Base-by-base conservation (phyloP, 2,113 vertebrate genomes). In the Cricetomys ansorgei region DNA sequence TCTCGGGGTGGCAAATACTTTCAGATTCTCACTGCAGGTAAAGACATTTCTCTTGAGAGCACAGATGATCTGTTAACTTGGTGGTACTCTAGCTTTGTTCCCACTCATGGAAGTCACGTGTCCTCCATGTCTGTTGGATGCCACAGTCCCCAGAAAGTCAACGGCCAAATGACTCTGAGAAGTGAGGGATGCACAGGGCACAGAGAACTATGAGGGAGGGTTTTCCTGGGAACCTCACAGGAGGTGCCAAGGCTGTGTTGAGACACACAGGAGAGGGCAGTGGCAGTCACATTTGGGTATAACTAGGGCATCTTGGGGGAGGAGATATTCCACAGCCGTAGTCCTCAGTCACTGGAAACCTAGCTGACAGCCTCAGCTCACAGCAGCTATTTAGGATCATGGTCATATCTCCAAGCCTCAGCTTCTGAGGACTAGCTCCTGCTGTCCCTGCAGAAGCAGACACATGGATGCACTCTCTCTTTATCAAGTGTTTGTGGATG, bases 321-420 rank as follows among this genome's bases (percentile, higher is more conserved):
- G 13, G 40, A 64, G 3, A 3, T 3, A 4, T 5, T 25, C 6
- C 37, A 37, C 1, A 40, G 48, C 7, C 43, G 1, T 48, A 50
- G 2, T 48, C 48, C 10, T 12, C n/a, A 31, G 6, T 2, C 1
- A 65, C 0, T 3, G 55, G 91, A 6, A 4, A 25, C 4, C 25
- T 2, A 5, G 2, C 48, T n/a, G 25, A 15, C 5, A 1, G 1
- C 48, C 19, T 70, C n/a, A 16, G 21, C 0, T 2, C 25, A 9
- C 16, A 59, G 40, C 64, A 5, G 1, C 80, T 27, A 2, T 5
- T 80, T 31, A 7, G 4, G 64, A 15, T 5, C 29, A 25, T 1
- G 1, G 0, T 5, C 59, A 50, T 40, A 2, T 17, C 73, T n/a
- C 19, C 7, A 17, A 16, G 9, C 2, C 9, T 0, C 0, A 37